These are phyloP conservation scores for Strix occidentalis DNA, from an alignment of 2,797 vertebrate genomes.

Conservation along the genomic window DNA sequence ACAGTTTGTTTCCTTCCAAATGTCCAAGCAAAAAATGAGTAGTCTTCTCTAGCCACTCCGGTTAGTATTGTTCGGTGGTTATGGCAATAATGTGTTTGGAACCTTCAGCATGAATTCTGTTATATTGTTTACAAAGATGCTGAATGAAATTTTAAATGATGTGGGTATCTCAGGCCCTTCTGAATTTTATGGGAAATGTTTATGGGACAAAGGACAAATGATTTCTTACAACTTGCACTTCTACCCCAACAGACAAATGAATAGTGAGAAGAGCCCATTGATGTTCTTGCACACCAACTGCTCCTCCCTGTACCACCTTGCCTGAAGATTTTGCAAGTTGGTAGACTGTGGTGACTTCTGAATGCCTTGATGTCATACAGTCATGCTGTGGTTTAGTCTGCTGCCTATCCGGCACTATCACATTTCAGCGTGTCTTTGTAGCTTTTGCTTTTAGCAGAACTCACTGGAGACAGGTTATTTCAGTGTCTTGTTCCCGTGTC, in stretches of 20 bases:
- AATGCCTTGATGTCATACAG: not conserved
- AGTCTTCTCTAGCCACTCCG: not conserved
- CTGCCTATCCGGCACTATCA: not conserved
- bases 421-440: not conserved
- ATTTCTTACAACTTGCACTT: not conserved
- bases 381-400: not conserved
- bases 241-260: not conserved
- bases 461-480: constrained; percentile 6
- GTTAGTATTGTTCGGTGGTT: not conserved
- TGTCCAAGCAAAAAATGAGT: not conserved
- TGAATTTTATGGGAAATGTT: not conserved
- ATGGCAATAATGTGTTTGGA: not conserved
- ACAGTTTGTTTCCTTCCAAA: not conserved
- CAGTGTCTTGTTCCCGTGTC: not conserved
- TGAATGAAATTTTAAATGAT: not conserved
- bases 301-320: not conserved
- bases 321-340: not conserved
- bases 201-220: not conserved
- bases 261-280: not conserved
- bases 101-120: not conserved
- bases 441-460: constrained; percentile 4
- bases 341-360: not conserved
- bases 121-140: not conserved
- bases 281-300: not conserved
- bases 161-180: not conserved